Conservation (phyloP, 2,113 vertebrate genomes). For the Phalacrocorax aristotelis region DNA sequence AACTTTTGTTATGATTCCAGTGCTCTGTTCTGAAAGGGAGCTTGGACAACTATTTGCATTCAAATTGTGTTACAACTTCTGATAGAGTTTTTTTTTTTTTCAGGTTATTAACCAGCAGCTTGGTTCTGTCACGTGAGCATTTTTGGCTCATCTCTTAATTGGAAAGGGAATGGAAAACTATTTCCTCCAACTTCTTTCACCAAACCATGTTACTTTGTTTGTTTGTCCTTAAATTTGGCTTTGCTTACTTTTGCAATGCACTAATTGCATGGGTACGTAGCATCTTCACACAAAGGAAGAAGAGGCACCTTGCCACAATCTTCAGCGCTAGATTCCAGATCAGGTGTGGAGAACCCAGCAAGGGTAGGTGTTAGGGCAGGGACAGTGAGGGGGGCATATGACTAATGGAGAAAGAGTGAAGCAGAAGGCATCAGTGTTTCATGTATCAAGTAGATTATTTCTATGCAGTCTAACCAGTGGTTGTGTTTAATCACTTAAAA, state of each 20-base stretch:
- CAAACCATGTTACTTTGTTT: neutral
- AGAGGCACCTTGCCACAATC: neutral
- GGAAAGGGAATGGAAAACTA: neutral
- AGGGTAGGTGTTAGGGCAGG: neutral
- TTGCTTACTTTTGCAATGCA: neutral
- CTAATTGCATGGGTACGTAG: rapidly evolving
- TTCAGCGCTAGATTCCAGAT: neutral
- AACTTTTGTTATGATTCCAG: neutral
- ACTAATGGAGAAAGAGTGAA: neutral
- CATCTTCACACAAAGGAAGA: neutral
- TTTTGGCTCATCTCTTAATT: neutral
- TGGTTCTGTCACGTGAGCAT: neutral
- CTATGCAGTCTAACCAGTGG: neutral
- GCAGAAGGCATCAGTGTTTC: neutral
- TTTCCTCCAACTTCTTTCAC: neutral
- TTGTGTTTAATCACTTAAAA: neutral
- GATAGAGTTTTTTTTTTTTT: neutral
- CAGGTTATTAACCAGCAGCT: neutral
- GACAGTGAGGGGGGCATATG: neutral
- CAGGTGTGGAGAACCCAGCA: neutral
- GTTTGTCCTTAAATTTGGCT: neutral
- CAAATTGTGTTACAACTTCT: neutral
- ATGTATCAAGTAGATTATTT: neutral
- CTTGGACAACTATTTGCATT: neutral
- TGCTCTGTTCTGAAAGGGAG: neutral